phyloP scores from a whole-genome alignment of 2,113 vertebrate genomes.

The Pteronura brasiliensis region DNA sequence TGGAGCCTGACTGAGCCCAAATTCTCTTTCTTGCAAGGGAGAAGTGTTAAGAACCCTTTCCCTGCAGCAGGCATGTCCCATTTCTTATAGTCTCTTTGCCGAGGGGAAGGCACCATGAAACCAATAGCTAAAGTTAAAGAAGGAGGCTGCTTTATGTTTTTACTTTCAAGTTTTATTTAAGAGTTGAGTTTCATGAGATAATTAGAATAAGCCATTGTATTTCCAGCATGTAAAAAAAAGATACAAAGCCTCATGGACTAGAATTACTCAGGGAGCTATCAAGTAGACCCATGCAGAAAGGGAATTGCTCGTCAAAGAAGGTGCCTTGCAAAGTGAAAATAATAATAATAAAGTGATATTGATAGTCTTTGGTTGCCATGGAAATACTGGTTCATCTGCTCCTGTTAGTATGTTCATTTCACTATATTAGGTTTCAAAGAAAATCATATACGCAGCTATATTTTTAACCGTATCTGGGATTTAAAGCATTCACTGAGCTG shows the following conservation, averaged over 20 bases:
- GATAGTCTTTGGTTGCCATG: conserved; percentile 63
- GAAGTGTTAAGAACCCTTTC: neutral
- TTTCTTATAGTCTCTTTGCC: neutral
- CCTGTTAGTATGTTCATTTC: conserved; percentile 32
- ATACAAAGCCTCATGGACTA: neutral
- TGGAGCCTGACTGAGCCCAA: neutral
- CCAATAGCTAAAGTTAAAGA: neutral
- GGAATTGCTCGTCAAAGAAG: conserved; percentile 39
- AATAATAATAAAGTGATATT: conserved; percentile 58
- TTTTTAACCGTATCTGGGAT: conserved; percentile 23
- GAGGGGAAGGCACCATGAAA: neutral
- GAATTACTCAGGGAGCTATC: conserved; percentile 39
- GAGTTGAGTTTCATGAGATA: conserved; percentile 44
- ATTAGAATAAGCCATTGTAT: conserved; percentile 49
- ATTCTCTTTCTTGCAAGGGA: neutral
- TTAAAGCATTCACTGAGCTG: neutral
- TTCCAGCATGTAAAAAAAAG: conserved; percentile 4
- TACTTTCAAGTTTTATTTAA: conserved; percentile 31
- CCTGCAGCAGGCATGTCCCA: neutral
- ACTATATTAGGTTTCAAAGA: conserved; percentile 41
- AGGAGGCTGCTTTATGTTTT: neutral
- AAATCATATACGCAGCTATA: neutral
- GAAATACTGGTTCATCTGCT: conserved; percentile 43
- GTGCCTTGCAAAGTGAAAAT: conserved; percentile 44
- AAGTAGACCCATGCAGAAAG: conserved; percentile 29